Evolutionary conservation across 2,113 vertebrate species (phyloP).

Genomic region (Lathamus discolor): DNA sequence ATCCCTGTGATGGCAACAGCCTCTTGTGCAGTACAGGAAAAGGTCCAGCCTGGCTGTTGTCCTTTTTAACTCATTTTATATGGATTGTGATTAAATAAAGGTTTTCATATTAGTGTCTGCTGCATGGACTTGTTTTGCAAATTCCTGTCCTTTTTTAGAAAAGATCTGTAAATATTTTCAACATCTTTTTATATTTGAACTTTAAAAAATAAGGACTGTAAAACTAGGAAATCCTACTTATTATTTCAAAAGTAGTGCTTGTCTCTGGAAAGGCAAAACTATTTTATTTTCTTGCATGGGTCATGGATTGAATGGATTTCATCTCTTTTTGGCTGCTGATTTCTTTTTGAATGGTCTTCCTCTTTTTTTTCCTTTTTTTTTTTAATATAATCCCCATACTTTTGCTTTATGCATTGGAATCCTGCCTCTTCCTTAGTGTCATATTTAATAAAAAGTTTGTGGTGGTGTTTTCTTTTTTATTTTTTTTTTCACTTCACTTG

Average conservation of each 20-base stretch:
- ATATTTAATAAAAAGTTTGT: background rate
- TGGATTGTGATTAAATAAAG: background rate
- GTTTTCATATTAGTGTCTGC: background rate
- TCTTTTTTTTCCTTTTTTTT: background rate
- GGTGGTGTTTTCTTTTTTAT: background rate
- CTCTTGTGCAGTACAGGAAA: background rate
- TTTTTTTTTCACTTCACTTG: background rate
- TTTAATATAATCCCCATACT: background rate
- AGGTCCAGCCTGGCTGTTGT: background rate
- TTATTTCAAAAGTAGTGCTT: background rate
- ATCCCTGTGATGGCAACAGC: background rate
- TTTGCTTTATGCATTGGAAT: background rate
- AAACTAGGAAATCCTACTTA: background rate
- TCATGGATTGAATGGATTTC: background rate
- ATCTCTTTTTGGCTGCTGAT: background rate
- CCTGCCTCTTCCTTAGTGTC: background rate
- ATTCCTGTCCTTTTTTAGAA: background rate
- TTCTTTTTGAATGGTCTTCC: background rate
- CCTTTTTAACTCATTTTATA: background rate
- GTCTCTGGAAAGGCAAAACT: background rate
- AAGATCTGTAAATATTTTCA: background rate
- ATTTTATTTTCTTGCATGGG: background rate
- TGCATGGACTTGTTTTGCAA: background rate
- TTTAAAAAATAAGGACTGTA: background rate
- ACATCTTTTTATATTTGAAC: background rate